Percentiles rank a stretch among this genome's conserved stretches.
phyloP scores from a whole-genome alignment of 2,797 vertebrate species.

The Amblyopsis hoosieri region DNA sequence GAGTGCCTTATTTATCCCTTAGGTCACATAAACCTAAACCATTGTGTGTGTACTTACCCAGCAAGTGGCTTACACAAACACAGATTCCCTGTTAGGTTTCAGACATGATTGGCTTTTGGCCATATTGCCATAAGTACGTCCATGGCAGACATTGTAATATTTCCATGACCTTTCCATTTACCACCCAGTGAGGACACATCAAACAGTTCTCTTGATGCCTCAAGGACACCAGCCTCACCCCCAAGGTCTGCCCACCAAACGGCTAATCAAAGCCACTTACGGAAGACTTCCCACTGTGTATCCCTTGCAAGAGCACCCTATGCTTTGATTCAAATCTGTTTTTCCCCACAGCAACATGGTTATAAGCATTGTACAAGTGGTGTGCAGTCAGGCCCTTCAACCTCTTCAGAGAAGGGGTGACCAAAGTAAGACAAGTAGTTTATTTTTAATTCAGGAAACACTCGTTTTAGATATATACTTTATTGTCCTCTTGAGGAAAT shows the following conservation, averaged over 20 bases:
- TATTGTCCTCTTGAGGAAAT: too few relatives aligned
- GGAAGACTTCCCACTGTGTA: constrained; percentile 46
- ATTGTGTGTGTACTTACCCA: too few relatives aligned
- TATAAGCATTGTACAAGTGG: constrained; percentile 1
- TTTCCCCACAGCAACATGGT: constrained; percentile 24
- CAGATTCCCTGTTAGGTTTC: background rate
- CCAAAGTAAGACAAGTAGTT: too few relatives aligned
- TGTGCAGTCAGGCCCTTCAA: too few relatives aligned
- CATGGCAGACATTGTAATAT: constrained; percentile 47
- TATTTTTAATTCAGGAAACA: too few relatives aligned
- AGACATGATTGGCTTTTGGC: constrained; percentile 15
- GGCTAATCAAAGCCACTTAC: constrained; percentile 63
- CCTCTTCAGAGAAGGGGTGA: too few relatives aligned
- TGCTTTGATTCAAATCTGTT: constrained; percentile 42
- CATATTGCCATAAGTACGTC: constrained; percentile 23
- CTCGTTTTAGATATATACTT: too few relatives aligned
- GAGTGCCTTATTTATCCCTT: too few relatives aligned
- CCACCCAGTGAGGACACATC: constrained; percentile 65
- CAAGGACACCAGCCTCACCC: constrained; percentile 32
- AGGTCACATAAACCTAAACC: too few relatives aligned
- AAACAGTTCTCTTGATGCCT: constrained; percentile 61
- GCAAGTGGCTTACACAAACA: background rate
- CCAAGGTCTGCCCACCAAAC: constrained; percentile 24
- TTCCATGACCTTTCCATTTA: constrained; percentile 49
- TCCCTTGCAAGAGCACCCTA: constrained; percentile 28